Conservation (phyloP, 2,888 invertebrate species). For the Gastracanthus pulcherrimus region DNA sequence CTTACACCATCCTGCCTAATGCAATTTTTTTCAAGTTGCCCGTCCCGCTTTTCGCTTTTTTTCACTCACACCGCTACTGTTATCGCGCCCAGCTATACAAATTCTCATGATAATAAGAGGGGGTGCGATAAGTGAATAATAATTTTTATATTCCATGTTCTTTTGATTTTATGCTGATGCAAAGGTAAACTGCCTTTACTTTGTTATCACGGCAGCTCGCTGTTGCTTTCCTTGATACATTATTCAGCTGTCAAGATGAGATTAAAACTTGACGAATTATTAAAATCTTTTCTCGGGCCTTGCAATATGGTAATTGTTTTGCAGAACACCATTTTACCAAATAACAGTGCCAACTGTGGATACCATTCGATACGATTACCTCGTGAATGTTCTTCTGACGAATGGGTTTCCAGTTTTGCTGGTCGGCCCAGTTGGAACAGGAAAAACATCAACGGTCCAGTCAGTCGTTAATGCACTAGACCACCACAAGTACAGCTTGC, state of each 20-base stretch:
- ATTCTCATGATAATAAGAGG: slow-evolving; percentile 30
- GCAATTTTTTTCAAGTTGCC: slow-evolving; percentile 25
- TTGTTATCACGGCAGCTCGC: neutral
- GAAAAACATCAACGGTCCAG: slow-evolving; percentile 89
- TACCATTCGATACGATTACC: slow-evolving; percentile 89
- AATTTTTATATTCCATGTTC: slow-evolving; percentile 26
- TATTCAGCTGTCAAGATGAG: neutral
- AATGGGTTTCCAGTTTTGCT: slow-evolving; percentile 86
- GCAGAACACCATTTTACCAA: slow-evolving; percentile 88
- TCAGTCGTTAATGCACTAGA: slow-evolving; percentile 80
- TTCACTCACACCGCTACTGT: neutral
- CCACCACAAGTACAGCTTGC: slow-evolving; percentile 80
- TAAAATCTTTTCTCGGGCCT: neutral
- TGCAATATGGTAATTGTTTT: neutral
- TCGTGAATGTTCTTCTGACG: slow-evolving; percentile 83
- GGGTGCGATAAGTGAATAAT: slow-evolving; percentile 42
- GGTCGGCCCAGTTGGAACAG: slow-evolving; percentile 92
- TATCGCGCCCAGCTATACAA: neutral
- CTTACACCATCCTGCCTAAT: neutral
- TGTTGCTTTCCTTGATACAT: neutral
- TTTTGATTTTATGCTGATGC: slow-evolving; percentile 27
- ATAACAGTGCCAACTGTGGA: slow-evolving; percentile 93
- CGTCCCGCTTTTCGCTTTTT: neutral
- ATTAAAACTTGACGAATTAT: neutral
- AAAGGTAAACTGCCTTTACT: slow-evolving; percentile 10